Evolutionary conservation across 2,113 vertebrate genomes (phyloP).

Genomic region (Trichechus manatus): DNA sequence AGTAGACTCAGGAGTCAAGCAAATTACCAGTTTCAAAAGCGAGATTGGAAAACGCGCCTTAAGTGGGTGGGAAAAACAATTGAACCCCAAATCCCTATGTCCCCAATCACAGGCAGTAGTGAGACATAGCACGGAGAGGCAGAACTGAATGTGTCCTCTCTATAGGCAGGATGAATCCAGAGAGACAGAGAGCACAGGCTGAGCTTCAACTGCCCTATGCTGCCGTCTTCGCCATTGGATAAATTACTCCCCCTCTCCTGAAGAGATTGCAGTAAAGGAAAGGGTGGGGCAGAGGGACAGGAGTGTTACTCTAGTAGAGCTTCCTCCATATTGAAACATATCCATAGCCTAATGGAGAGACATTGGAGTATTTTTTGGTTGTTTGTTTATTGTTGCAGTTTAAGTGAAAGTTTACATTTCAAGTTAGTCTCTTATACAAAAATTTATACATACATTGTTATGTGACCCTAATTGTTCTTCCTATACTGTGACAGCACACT

Average conservation of each 20-base stretch:
- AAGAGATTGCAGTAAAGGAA: neutral
- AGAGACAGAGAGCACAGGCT: neutral
- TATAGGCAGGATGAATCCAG: neutral
- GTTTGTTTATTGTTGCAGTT: too few species aligned
- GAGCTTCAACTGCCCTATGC: neutral
- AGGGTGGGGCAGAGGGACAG: neutral
- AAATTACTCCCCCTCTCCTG: neutral
- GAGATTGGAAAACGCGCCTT: neutral
- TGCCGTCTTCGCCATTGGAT: neutral
- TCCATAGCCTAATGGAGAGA: neutral
- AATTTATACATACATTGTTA: too few species aligned
- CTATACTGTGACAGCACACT: too few species aligned
- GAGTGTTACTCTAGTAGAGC: neutral
- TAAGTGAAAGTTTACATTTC: too few species aligned
- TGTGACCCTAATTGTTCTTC: too few species aligned
- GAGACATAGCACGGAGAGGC: neutral
- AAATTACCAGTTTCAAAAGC: constrained; percentile 7
- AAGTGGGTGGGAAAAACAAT: neutral
- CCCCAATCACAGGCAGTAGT: neutral
- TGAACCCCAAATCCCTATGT: neutral
- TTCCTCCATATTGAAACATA: neutral
- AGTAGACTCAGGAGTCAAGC: neutral
- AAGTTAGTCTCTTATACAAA: too few species aligned
- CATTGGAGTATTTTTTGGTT: neutral
- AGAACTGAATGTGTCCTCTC: neutral